Evolutionary conservation across 2,888 invertebrate genomes (phyloP).

Genomic region (Cataglyphis rosenhaueri): DNA sequence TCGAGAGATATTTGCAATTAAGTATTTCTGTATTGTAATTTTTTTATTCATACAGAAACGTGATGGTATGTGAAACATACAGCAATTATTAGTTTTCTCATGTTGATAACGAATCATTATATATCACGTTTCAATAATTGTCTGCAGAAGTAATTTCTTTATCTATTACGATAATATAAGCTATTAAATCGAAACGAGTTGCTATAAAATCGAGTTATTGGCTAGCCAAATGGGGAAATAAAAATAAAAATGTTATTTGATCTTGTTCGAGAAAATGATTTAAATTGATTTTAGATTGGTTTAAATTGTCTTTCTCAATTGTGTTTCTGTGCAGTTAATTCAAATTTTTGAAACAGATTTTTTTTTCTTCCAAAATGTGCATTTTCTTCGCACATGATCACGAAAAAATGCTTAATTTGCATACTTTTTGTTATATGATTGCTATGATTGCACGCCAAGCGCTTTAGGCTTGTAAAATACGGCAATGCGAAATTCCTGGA

Average conservation of each 20-base stretch:
- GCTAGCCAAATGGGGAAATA: neutral
- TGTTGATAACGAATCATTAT: neutral
- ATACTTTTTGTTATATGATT: slow-evolving; percentile 37
- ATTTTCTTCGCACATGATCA: neutral
- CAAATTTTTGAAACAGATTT: neutral
- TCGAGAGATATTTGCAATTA: neutral
- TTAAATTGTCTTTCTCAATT: neutral
- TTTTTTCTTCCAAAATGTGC: neutral
- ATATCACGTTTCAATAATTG: neutral
- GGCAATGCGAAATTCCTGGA: neutral
- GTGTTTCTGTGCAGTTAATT: neutral
- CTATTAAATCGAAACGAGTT: neutral
- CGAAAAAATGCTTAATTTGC: slow-evolving; percentile 55
- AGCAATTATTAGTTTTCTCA: neutral
- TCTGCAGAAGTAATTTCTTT: neutral
- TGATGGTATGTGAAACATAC: neutral
- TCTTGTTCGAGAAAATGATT: neutral
- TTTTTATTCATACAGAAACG: neutral
- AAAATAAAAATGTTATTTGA: neutral
- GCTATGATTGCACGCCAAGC: neutral
- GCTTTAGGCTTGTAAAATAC: slow-evolving; percentile 26
- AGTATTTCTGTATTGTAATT: slow-evolving; percentile 1
- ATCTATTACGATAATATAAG: neutral
- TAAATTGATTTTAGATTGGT: neutral
- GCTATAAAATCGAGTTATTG: neutral